Base-by-base conservation (phyloP, 2,113 vertebrate genomes). In the Pterocles burchelli region DNA sequence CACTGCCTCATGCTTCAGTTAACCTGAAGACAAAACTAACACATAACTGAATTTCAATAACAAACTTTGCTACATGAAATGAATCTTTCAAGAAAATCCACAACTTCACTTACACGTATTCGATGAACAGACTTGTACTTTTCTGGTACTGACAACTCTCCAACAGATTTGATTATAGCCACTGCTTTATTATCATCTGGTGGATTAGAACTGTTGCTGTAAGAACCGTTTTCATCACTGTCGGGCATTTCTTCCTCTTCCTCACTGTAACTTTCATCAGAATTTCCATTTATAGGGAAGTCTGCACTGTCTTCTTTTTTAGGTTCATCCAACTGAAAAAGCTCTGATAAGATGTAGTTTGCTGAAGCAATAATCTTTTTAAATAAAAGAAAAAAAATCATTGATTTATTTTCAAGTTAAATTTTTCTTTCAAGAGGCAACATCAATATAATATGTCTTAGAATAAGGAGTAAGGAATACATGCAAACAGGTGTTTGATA, bases 261-360 rank as follows among this genome's bases (percentile, higher is more conserved):
- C 62, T 99, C 99, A 6, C 99, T 99, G 54, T 99, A 99, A 94
- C 99, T 99, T 97, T 99, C 99, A 97, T 99, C 99, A 21, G 99
- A 99, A 83, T 99, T 99, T 12, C 98, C 99, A 24, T 98, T 99
- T 87, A 98, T 98, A 48, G 99, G 98, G 28, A 98, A 99, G 82
- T 99, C 99, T 33, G 98, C 92, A 71, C 87, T 97, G 48, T 98
- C 99, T 68, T 99, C 99, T 66, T 99, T 99, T 58, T 98, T 98
- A 66, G 98, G 98, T 81, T 99, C 99, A 88, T 99, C 99, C 65
- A 99, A 93, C 97, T 99, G 99, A 94, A 99, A 99, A 72, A 99
- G 98, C 97, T 99, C 99, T 70, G 99, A 99, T 74, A 99, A 98
- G 99, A 99, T 99, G 98, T 99, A 99, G 98, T 99, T 99, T 73